Percentiles rank a stretch among this genome's conserved stretches.
phyloP scores from a whole-genome alignment of 2,797 vertebrate species.

The Garrulus glandarius region DNA sequence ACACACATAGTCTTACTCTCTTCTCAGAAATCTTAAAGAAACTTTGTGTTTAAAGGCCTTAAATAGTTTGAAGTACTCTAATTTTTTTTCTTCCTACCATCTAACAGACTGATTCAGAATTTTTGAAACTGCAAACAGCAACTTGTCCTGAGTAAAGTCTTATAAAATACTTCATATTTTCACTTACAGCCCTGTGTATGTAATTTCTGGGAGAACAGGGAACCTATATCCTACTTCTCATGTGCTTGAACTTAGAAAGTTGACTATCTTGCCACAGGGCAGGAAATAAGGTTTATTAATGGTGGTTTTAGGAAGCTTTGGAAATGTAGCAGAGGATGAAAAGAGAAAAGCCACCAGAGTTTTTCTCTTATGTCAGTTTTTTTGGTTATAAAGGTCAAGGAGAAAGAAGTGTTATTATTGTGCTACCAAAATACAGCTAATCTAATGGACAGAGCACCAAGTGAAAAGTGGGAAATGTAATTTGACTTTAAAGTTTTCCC shows the following conservation, averaged over 20 bases:
- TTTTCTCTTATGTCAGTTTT: neutral
- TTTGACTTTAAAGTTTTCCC: neutral
- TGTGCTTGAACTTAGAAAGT: neutral
- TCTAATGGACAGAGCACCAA: neutral
- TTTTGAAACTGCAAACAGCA: neutral
- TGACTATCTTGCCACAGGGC: neutral
- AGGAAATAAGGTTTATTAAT: conserved; percentile 36
- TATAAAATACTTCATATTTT: neutral
- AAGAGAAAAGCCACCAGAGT: neutral
- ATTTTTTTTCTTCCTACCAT: neutral
- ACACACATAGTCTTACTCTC: neutral
- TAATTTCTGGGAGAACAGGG: neutral
- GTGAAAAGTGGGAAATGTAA: neutral
- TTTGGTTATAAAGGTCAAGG: conserved; percentile 11
- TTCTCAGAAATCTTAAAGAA: neutral
- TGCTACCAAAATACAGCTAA: conserved; percentile 8
- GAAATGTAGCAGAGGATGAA: neutral
- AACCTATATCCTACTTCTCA: neutral
- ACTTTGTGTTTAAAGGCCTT: neutral
- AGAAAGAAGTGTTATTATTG: neutral
- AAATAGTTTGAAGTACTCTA: neutral
- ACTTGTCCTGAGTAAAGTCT: neutral
- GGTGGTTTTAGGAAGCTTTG: neutral
- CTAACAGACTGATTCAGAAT: neutral
- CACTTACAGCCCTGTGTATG: neutral